Conservation (phyloP, 1,140 invertebrate genomes). For the Lerema accius region DNA sequence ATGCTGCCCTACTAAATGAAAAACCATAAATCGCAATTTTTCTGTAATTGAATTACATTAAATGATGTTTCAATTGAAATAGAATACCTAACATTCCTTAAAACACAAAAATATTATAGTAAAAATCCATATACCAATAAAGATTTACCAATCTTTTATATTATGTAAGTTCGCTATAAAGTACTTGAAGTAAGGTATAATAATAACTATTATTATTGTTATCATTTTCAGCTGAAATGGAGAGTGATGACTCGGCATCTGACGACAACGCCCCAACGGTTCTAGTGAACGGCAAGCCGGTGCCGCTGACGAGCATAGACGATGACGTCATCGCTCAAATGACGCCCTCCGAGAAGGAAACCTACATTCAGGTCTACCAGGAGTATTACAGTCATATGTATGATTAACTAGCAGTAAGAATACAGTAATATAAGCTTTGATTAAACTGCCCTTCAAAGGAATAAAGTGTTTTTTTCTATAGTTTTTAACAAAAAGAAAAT, state of each 20-base stretch:
- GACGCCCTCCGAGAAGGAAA: slow-evolving; percentile 96
- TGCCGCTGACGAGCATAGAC: slow-evolving; percentile 87
- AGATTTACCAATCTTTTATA: too few relatives aligned
- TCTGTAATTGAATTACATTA: too few relatives aligned
- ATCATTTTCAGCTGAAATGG: slow-evolving; percentile 88
- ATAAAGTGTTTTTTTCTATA: neutral
- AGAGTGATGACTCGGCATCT: slow-evolving; percentile 92
- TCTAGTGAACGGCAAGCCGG: slow-evolving; percentile 89
- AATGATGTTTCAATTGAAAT: too few relatives aligned
- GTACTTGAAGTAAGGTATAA: too few relatives aligned
- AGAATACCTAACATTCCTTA: too few relatives aligned
- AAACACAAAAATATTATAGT: too few relatives aligned
- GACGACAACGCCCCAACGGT: slow-evolving; percentile 93
- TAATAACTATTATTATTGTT: too few relatives aligned
- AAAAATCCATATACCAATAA: too few relatives aligned
- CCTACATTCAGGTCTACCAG: slow-evolving; percentile 96
- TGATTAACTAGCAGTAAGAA: slow-evolving; percentile 53
- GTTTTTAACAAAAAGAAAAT: neutral
- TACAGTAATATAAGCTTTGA: slow-evolving; percentile 3
- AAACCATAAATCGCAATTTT: too few relatives aligned
- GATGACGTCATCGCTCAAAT: slow-evolving; percentile 94
- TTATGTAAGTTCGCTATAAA: too few relatives aligned
- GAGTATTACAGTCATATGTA: slow-evolving; percentile 95
- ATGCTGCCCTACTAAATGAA: too few relatives aligned
- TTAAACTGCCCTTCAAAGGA: neutral